phyloP scores from a whole-genome alignment of 2,797 vertebrate genomes.

The Threskiornis aethiopicus region DNA sequence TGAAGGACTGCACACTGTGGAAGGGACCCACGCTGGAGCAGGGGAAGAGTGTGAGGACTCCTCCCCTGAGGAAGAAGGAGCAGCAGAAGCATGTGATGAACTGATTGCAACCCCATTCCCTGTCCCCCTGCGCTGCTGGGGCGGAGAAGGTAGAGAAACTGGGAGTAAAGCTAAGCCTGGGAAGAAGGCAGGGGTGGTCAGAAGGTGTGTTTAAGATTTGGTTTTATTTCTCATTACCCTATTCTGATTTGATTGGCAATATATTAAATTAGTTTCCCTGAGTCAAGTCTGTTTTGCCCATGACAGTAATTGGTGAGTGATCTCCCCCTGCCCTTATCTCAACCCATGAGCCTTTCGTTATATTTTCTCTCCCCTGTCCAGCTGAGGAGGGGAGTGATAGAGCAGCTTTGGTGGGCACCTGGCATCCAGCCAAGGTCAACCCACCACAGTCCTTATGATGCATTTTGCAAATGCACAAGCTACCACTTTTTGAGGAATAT shows the following conservation, averaged over 20 bases:
- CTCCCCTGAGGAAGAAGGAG: no score
- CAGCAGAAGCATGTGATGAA: no score
- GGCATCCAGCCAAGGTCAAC: neutral
- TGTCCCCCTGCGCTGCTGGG: rapidly evolving
- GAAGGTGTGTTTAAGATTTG: neutral
- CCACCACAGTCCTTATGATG: neutral
- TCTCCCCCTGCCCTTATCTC: neutral
- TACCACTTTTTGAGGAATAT: neutral
- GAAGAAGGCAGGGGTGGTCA: neutral
- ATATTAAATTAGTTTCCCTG: neutral
- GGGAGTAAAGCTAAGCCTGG: neutral
- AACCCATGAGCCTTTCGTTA: rapidly evolving
- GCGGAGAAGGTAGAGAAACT: neutral
- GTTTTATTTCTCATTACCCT: neutral
- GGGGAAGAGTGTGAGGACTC: no score
- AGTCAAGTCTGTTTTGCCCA: neutral
- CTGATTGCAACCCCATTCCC: neutral
- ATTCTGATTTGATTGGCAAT: neutral
- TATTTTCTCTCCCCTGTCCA: neutral
- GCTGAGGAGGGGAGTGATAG: neutral
- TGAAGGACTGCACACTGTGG: no score
- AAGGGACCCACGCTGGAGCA: neutral
- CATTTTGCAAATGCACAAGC: neutral
- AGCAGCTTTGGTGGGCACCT: neutral
- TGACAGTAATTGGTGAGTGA: neutral